Evolutionary conservation across 2,113 vertebrate genomes (phyloP), one percentile per base, ranked within the genome.

Genomic region (Protobothrops flavoviridis): DNA sequence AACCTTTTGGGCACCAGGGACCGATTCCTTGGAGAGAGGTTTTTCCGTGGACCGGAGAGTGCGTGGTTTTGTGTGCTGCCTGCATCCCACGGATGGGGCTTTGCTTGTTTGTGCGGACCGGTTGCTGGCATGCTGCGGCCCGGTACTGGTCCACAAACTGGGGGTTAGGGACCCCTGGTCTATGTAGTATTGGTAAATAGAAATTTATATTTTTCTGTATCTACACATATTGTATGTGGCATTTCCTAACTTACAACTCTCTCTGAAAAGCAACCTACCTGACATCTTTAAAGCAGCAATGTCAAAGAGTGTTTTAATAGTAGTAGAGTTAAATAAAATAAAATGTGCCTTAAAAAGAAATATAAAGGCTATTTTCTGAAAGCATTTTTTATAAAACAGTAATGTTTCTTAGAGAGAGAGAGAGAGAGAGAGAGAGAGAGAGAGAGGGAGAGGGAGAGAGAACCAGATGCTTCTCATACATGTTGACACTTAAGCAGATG

Each of bases 381-480:
- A 85, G 7, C 24, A 87, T 17, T 24, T 85, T 85, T 86, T 13
- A 26, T 86, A 48, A 86, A 52, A 87, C 5, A 24, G 11, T 23
- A 45, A 45, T 26, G 48, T 52, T 87, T 87, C 23, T 87, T 29
- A n/a, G 61, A 74, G n/a, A 74, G n/a, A 81, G n/a, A 17, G n/a
- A 69, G 12, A 33, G n/a, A 7, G 64, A n/a, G 20, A 9, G 24
- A 29, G 59, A 3, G 24, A 29, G 10, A 29, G 9, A 11, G 59
- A 26, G 23, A 26, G n/a, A 33, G 64, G 0, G 2, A 13, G 64
- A 7, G 33, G 5, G 6, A 0, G 29, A 0, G 4, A 5, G 15
- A 81, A 39, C 6, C 69, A 81, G 69, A 81, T 81, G 33, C 33
- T 39, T 81, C 69, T 39, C 33, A 39, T 81, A 81, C n/a, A 69